Evolutionary conservation across 2,797 vertebrate genomes (phyloP).

Genomic region (Pangasius krempfi): DNA sequence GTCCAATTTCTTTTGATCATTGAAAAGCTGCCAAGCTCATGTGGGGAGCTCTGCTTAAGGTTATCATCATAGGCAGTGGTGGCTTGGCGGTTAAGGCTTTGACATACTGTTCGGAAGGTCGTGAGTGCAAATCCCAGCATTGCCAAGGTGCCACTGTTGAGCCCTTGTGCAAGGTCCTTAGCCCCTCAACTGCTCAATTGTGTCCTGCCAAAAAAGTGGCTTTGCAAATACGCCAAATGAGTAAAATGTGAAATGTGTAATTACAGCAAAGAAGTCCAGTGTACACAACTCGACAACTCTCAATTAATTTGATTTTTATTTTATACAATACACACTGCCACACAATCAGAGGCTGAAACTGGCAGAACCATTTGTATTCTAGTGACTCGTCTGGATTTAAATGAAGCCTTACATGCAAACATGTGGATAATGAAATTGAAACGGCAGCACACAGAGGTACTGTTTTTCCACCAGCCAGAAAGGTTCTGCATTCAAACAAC

Average conservation of each 20-base stretch:
- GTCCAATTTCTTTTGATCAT: constrained; percentile 65
- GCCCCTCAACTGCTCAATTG: neutral
- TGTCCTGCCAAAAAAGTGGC: constrained; percentile 9
- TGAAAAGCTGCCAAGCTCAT: constrained; percentile 56
- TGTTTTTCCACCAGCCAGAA: constrained; percentile 43
- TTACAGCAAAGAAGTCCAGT: constrained; percentile 24
- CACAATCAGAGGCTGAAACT: constrained; percentile 6
- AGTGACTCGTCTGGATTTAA: constrained; percentile 33
- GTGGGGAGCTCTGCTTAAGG: constrained; percentile 56
- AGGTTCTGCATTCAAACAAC: constrained; percentile 35
- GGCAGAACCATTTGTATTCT: constrained; percentile 37
- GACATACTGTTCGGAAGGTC: neutral
- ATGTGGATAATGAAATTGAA: constrained; percentile 39
- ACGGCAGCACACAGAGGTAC: constrained; percentile 21
- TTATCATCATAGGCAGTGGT: constrained; percentile 15
- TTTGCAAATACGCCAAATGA: neutral
- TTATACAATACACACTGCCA: neutral
- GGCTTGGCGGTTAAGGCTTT: neutral
- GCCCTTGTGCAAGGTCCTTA: neutral
- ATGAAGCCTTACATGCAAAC: constrained; percentile 49
- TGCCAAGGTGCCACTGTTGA: neutral
- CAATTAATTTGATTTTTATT: neutral
- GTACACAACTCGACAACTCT: neutral
- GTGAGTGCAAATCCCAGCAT: neutral
- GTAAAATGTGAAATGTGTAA: neutral